phyloP scores from a whole-genome alignment of 2,113 vertebrate genomes.

The Ailuropoda melanoleuca region DNA sequence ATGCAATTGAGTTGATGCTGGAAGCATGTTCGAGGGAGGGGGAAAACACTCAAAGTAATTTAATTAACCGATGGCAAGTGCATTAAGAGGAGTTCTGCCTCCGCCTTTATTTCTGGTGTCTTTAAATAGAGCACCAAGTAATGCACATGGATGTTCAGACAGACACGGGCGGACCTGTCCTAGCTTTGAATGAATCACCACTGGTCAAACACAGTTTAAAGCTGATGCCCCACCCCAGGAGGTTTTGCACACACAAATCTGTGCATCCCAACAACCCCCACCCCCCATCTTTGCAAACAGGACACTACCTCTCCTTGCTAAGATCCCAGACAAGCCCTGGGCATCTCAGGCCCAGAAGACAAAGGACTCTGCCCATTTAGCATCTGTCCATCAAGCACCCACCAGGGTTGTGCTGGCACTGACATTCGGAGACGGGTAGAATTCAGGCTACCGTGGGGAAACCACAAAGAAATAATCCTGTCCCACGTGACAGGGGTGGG shows the following conservation, averaged over 20 bases:
- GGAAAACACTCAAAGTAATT: slow-evolving; percentile 81
- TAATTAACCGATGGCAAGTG: slow-evolving; percentile 84
- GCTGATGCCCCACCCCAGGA: neutral
- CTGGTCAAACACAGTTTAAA: neutral
- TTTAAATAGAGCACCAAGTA: slow-evolving; percentile 72
- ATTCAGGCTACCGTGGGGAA: fast-evolving
- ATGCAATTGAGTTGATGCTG: slow-evolving; percentile 83
- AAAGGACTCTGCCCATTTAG: neutral
- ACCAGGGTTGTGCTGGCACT: neutral
- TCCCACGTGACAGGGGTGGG: neutral
- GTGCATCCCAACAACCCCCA: neutral
- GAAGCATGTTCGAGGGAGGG: slow-evolving; percentile 74
- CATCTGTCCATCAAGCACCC: neutral
- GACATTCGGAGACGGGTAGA: neutral
- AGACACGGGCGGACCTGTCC: neutral
- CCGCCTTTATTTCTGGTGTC: slow-evolving; percentile 63
- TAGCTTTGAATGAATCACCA: neutral
- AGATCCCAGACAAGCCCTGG: neutral
- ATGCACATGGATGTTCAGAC: neutral
- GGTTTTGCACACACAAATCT: neutral
- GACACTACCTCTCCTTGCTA: neutral
- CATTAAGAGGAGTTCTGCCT: slow-evolving; percentile 73
- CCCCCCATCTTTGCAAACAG: neutral
- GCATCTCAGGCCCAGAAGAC: neutral
- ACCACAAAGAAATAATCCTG: neutral